Evolutionary conservation across 2,797 vertebrate species (phyloP).

Genomic region (Anabacerthia variegaticeps): DNA sequence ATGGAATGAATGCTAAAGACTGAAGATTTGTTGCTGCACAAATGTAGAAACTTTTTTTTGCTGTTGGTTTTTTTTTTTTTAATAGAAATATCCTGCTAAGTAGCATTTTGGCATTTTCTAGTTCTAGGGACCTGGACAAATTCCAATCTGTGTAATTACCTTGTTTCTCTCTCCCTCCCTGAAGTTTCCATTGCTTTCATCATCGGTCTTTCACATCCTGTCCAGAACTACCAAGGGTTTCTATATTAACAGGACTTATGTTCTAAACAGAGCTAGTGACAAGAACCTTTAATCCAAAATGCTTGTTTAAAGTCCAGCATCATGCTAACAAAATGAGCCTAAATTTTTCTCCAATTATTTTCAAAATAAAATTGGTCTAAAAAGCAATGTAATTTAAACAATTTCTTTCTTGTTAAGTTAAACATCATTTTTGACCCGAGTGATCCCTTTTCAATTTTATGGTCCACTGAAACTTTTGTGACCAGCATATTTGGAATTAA

Average conservation of each 20-base stretch:
- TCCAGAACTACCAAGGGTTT: conserved; percentile 13
- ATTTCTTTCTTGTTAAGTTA: not conserved
- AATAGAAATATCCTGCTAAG: not conserved
- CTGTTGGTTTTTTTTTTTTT: not conserved
- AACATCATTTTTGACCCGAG: not conserved
- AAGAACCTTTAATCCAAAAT: not conserved
- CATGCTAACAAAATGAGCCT: not conserved
- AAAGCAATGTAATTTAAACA: not conserved
- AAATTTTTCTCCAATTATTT: not conserved
- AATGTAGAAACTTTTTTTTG: not conserved
- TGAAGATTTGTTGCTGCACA: conserved; percentile 6
- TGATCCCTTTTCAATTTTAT: not conserved
- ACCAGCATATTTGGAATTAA: not conserved
- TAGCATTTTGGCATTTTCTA: conserved; percentile 35
- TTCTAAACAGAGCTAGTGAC: not conserved
- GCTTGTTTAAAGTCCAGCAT: not conserved
- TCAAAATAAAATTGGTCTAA: not conserved
- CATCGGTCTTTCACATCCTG: conserved; percentile 28
- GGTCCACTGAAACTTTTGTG: not conserved
- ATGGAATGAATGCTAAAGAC: not conserved
- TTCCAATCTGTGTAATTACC: conserved; percentile 32
- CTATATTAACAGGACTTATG: not conserved
- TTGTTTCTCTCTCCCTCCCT: conserved; percentile 2
- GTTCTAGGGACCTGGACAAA: not conserved
- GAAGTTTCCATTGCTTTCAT: conserved; percentile 26